phyloP scores from a whole-genome alignment of 2,113 vertebrate species.

The Typhlomys cinereus region DNA sequence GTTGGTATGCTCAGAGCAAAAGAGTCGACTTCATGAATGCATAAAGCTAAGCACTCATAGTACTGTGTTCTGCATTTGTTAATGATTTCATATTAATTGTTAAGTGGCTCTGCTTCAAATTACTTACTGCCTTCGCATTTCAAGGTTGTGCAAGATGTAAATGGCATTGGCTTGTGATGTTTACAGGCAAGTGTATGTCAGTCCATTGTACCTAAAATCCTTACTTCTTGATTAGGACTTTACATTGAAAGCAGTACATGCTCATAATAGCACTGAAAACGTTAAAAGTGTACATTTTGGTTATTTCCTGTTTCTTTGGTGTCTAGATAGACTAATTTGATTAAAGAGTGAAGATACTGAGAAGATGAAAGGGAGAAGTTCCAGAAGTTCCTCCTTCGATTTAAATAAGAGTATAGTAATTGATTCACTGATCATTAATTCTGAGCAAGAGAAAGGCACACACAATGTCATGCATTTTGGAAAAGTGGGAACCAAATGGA shows the following conservation, averaged over 20 bases:
- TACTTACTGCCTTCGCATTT: conserved; percentile 26
- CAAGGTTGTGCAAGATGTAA: background rate
- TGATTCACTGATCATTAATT: background rate
- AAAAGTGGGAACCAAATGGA: background rate
- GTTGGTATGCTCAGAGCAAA: conserved; percentile 66
- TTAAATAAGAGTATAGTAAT: background rate
- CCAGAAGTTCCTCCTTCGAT: background rate
- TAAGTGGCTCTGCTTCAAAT: conserved; percentile 16
- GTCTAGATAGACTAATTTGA: background rate
- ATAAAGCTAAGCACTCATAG: conserved; percentile 66
- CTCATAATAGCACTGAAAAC: background rate
- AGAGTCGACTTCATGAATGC: conserved; percentile 49
- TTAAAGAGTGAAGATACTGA: background rate
- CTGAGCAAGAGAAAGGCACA: background rate
- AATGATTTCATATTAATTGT: conserved; percentile 54
- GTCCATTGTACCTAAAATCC: background rate
- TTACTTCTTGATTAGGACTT: background rate
- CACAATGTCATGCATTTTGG: background rate
- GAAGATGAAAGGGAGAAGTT: background rate
- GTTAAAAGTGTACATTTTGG: background rate
- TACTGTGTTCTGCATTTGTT: conserved; percentile 55
- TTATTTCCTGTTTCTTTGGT: background rate
- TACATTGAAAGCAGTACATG: background rate
- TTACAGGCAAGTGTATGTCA: background rate
- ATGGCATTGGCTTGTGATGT: background rate